Evolutionary conservation across 2,113 vertebrate species (phyloP).

Genomic region (Strix uralensis): DNA sequence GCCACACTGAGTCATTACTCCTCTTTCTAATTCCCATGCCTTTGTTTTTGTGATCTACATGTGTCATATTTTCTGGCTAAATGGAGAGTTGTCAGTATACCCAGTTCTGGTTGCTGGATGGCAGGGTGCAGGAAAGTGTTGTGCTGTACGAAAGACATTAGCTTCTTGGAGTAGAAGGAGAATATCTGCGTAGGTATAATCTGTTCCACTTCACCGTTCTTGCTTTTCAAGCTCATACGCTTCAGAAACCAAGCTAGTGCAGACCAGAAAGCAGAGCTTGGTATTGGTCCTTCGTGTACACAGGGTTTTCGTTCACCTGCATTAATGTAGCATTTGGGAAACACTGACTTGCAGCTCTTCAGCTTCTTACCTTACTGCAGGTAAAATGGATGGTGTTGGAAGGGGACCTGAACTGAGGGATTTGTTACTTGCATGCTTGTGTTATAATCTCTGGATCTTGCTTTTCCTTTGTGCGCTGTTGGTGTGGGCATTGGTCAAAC

Average conservation of each 20-base stretch:
- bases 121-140: neutral
- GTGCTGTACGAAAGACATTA: neutral
- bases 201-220: neutral
- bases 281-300: neutral
- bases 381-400: neutral
- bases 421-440: neutral
- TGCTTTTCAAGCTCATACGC: neutral
- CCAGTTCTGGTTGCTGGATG: neutral
- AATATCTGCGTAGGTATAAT: neutral
- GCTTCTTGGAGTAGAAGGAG: neutral
- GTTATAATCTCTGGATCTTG: neutral
- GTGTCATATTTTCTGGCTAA: neutral
- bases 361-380: neutral
- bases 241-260: neutral
- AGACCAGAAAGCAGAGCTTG: neutral
- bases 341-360: neutral
- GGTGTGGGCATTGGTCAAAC: neutral
- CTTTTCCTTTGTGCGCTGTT: neutral
- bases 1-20: neutral
- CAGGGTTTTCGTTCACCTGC: neutral
- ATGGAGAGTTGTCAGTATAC: neutral
- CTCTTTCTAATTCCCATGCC: neutral
- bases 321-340: neutral
- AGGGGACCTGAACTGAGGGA: neutral
- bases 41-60: neutral